A percentile compares a stretch with the other conserved stretches of the same genome.
phyloP scores from a whole-genome alignment of 2,113 vertebrate species.

The Struthidea cinerea region DNA sequence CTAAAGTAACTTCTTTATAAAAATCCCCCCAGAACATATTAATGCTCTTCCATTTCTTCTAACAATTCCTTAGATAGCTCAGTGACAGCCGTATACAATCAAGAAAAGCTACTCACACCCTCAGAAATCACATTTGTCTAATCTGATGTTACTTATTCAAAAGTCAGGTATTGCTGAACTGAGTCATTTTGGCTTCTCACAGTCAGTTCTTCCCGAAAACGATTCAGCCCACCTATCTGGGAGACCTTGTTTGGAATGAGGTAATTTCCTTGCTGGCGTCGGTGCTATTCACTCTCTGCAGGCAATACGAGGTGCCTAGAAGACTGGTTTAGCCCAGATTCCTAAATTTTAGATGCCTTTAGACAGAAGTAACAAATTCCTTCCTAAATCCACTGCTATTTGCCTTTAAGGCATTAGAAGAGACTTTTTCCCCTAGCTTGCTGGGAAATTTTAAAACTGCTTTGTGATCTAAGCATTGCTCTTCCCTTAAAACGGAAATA shows the following conservation, averaged over 20 bases:
- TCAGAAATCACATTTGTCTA: background rate
- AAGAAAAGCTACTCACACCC: background rate
- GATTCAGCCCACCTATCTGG: background rate
- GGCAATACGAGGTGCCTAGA: background rate
- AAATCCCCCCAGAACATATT: background rate
- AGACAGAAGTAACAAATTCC: background rate
- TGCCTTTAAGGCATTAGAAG: background rate
- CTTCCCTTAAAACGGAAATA: background rate
- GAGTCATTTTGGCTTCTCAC: background rate
- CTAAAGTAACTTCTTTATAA: background rate
- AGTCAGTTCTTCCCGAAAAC: background rate
- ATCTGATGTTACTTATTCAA: background rate
- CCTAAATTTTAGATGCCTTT: conserved; percentile 6
- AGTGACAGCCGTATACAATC: background rate
- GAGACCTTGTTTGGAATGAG: background rate
- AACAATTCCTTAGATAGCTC: background rate
- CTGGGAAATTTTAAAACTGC: background rate
- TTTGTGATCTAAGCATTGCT: background rate
- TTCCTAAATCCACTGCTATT: background rate
- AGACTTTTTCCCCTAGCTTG: background rate
- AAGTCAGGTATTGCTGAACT: background rate
- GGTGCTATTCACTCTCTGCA: background rate
- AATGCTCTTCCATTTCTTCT: background rate
- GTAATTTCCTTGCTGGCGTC: background rate
- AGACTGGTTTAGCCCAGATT: background rate